Evolutionary conservation across 2,888 invertebrate genomes (phyloP).

Genomic region (Parascotia fuliginaria): DNA sequence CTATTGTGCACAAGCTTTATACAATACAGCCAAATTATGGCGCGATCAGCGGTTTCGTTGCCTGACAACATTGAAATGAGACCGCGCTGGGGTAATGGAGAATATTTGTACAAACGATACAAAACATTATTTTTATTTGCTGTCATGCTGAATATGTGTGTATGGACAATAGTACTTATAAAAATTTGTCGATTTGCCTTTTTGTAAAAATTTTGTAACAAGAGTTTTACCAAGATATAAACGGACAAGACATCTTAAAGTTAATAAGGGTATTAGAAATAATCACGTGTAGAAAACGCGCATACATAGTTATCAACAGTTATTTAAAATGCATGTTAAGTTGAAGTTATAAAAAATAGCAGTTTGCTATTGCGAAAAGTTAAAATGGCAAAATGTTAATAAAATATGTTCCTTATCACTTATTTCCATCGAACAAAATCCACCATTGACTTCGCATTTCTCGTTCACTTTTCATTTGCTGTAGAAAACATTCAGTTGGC

Average conservation of each 20-base stretch:
- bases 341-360: neutral
- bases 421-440: constrained; percentile 17
- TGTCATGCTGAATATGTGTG: too few species aligned
- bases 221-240: too few species aligned
- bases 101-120: too few species aligned
- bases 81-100: neutral
- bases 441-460: constrained; percentile 21
- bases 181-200: too few species aligned
- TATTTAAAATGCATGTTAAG: too few species aligned
- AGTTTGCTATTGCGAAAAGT: constrained; percentile 10
- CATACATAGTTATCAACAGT: too few species aligned
- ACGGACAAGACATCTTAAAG: too few species aligned
- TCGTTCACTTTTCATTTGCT: constrained; percentile 27
- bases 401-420: constrained; percentile 19
- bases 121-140: too few species aligned
- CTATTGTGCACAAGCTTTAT: constrained; percentile 27
- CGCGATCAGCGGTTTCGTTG: neutral
- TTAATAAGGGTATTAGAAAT: too few species aligned
- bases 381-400: neutral
- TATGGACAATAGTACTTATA: too few species aligned
- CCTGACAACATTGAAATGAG: neutral
- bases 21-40: constrained; percentile 4
- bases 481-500: constrained; percentile 24
- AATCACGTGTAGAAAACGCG: too few species aligned
- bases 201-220: too few species aligned